Percentiles rank a stretch among this genome's conserved stretches.
Evolutionary conservation across 35 echinoderm and acorn worm genomes (phyloP).

Genomic region (Acanthaster planci): DNA sequence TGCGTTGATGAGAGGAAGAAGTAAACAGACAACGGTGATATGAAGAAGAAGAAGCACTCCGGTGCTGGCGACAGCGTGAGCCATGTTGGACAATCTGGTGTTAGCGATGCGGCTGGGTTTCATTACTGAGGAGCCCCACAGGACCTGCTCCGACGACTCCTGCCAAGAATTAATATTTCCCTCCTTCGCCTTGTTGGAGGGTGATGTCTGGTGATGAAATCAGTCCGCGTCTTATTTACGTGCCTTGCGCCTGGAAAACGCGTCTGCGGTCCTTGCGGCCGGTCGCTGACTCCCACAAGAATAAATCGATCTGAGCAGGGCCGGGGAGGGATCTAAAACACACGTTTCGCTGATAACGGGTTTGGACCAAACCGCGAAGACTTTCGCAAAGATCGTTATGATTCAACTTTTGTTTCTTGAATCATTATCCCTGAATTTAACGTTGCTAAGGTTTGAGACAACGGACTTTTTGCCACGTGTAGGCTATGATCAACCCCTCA

Average conservation of each 20-base stretch:
- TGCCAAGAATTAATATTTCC: background rate
- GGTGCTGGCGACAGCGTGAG: background rate
- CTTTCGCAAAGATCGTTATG: no score
- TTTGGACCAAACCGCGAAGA: no score
- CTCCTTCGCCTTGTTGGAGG: background rate
- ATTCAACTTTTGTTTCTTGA: no score
- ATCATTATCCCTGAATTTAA: no score
- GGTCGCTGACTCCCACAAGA: background rate
- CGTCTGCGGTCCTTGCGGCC: background rate
- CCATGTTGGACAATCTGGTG: conserved; percentile 21
- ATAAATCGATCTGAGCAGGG: no score
- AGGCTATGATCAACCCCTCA: no score
- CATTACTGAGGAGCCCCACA: conserved; percentile 8
- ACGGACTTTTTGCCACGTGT: no score
- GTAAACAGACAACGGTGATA: no score
- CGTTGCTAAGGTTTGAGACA: no score
- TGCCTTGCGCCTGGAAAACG: background rate
- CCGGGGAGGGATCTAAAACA: no score
- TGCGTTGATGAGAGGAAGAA: no score
- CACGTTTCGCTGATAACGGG: no score
- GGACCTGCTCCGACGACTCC: background rate
- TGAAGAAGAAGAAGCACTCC: background rate
- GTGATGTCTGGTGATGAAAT: conserved; percentile 11
- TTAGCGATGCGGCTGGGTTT: background rate
- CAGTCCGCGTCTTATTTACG: background rate